Conservation (phyloP, 2,797 vertebrate genomes). For the Cossypha heuglini region DNA sequence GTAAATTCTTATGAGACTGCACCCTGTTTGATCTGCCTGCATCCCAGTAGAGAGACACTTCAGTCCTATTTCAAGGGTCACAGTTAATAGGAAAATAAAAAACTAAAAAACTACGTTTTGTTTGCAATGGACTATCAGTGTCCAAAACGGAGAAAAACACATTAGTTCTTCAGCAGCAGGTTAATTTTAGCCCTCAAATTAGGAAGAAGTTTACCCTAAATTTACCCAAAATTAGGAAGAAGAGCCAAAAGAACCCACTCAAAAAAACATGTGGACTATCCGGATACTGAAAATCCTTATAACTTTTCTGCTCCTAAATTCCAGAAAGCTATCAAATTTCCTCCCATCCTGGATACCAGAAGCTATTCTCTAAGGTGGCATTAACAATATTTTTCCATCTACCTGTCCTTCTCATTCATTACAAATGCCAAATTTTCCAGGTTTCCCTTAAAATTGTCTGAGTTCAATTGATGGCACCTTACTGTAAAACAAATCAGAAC, state of each 20-base stretch:
- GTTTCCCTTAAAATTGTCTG: not conserved
- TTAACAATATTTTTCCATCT: not conserved
- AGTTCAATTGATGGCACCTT: not conserved
- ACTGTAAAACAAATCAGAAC: not conserved
- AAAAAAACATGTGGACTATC: not conserved
- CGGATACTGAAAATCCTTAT: not conserved
- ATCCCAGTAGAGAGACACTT: not conserved
- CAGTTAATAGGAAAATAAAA: not conserved
- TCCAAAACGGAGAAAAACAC: not conserved
- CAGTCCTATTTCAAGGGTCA: not conserved
- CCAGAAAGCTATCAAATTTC: not conserved
- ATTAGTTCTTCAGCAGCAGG: not conserved
- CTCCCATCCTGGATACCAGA: not conserved
- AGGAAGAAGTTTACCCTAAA: not conserved
- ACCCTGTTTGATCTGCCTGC: not conserved
- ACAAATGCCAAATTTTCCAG: not conserved
- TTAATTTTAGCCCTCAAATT: not conserved
- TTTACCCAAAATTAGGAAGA: not conserved
- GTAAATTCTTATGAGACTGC: not conserved
- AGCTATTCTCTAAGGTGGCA: not conserved
- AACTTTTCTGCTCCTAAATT: not conserved
- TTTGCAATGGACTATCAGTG: not conserved
- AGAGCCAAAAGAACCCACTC: rapidly evolving
- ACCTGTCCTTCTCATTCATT: not conserved
- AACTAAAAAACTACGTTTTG: not conserved